Evolutionary conservation across 2,888 invertebrate genomes (phyloP).

Genomic region (Vanessa cardui): DNA sequence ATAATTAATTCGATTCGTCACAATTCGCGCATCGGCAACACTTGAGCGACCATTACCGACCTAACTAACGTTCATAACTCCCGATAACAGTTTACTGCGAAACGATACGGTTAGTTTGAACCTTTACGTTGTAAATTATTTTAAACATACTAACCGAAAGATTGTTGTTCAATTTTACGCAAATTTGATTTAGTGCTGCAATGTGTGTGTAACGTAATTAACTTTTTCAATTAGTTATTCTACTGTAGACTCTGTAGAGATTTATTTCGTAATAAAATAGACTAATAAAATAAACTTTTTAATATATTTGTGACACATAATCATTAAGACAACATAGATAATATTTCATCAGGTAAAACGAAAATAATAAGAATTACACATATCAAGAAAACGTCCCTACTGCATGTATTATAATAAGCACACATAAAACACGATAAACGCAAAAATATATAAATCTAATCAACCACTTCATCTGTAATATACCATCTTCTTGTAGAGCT

Average conservation of each 20-base stretch:
- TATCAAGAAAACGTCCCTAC: neutral
- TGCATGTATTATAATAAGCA: neutral
- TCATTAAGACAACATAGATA: too few relatives aligned
- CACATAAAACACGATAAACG: conserved; percentile 1
- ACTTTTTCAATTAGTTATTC: conserved; percentile 10
- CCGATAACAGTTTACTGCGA: conserved; percentile 75
- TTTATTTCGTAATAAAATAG: neutral
- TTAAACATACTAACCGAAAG: conserved; percentile 68
- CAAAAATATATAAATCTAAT: conserved; percentile 22
- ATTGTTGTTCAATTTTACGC: conserved; percentile 76
- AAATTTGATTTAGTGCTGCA: conserved; percentile 75
- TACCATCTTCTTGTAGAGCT: conserved; percentile 22
- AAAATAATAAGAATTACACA: neutral
- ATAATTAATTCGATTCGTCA: conserved; percentile 73
- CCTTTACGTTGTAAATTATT: conserved; percentile 77
- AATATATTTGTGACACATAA: too few relatives aligned
- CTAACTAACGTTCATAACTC: conserved; percentile 54
- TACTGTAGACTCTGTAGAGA: neutral
- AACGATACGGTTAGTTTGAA: conserved; percentile 79
- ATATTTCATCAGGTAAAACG: neutral
- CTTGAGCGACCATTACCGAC: conserved; percentile 61
- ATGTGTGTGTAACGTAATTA: conserved; percentile 38
- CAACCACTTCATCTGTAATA: conserved; percentile 27
- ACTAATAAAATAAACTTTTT: too few relatives aligned
- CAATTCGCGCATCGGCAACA: conserved; percentile 58